Evolutionary conservation across 1,140 invertebrate genomes (phyloP), one percentile per base, ranked within the genome.

Genomic region (Eueides isabella): DNA sequence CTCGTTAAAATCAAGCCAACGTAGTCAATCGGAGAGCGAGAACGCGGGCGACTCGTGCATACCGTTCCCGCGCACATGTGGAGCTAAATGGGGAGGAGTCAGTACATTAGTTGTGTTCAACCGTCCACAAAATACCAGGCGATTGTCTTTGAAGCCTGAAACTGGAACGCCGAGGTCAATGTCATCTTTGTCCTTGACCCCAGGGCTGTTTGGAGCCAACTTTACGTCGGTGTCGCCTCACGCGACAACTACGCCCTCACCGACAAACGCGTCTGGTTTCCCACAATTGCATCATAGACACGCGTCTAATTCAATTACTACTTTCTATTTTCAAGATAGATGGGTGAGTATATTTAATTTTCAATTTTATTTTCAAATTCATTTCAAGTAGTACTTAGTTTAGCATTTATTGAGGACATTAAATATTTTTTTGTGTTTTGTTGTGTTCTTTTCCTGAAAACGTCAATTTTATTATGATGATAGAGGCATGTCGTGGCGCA

Each of bases 61-160:
- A 76, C 98, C 98, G 1, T 99, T 98, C 93, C 98, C 98, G 1
- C 94, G 98, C 69, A 99, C 98, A 0, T 98, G 97, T 14, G 98
- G 98, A 5, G 98, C 97, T 1, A 96, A 97, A 85, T 99, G 99
- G 94, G 98, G 97, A 92, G 96, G 96, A 44, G 97, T 97, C 31
- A 97, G 97, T 79, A 95, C 96, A 29, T 92, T 98, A 30, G 97
- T 98, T 9, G 97, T 97, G 74, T 99, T 99, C 90, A 97, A 97
- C 61, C 95, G 98, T 72, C 96, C 97, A 1, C 94, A 96, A 12
- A 96, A 96, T 80, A 93, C 96, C 2, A 95, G 96, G 78, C 94
- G 97, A 78, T 89, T 96, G 9, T 95, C 95, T 5, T 91, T 95
- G 71, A 96, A 96, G 84, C 93, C 94, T 6, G 96, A 97, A 80